Conservation (phyloP, 2,797 vertebrate species). For the Rhodeus uyekii region DNA sequence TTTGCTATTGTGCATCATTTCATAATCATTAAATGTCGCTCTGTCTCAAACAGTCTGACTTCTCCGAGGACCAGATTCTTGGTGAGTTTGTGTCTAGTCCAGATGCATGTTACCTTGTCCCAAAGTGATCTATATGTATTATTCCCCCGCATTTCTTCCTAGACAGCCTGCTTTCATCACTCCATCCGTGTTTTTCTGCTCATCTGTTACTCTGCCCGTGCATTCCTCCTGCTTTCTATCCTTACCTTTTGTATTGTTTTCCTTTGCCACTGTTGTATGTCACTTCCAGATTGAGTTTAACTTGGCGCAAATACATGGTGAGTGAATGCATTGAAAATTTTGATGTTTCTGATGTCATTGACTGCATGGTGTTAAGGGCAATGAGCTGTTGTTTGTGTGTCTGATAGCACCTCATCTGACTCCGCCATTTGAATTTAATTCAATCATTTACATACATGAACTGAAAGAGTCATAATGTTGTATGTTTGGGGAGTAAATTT, state of each 20-base stretch:
- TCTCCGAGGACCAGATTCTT: constrained; percentile 82
- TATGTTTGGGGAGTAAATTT: neutral
- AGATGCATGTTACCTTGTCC: constrained; percentile 27
- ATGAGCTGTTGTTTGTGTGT: neutral
- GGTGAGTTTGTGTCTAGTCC: constrained; percentile 72
- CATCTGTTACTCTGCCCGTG: constrained; percentile 41
- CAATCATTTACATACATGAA: neutral
- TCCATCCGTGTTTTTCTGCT: constrained; percentile 57
- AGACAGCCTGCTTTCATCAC: constrained; percentile 23
- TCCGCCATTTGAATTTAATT: neutral
- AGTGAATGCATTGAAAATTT: constrained; percentile 77
- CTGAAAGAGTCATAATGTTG: neutral
- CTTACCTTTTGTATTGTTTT: constrained; percentile 47
- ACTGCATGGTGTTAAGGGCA: constrained; percentile 55
- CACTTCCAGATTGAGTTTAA: constrained; percentile 89
- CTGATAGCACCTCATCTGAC: neutral
- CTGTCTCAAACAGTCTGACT: constrained; percentile 82
- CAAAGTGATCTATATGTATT: neutral
- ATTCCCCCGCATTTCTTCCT: constrained; percentile 14
- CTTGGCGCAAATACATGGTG: constrained; percentile 90
- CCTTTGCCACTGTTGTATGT: constrained; percentile 59
- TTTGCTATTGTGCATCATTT: constrained; percentile 26
- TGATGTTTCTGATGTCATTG: constrained; percentile 5
- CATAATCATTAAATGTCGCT: constrained; percentile 61
- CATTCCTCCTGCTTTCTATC: constrained; percentile 59